phyloP scores from a whole-genome alignment of 2,113 vertebrate genomes.

The Brachionichthys hirsutus region DNA sequence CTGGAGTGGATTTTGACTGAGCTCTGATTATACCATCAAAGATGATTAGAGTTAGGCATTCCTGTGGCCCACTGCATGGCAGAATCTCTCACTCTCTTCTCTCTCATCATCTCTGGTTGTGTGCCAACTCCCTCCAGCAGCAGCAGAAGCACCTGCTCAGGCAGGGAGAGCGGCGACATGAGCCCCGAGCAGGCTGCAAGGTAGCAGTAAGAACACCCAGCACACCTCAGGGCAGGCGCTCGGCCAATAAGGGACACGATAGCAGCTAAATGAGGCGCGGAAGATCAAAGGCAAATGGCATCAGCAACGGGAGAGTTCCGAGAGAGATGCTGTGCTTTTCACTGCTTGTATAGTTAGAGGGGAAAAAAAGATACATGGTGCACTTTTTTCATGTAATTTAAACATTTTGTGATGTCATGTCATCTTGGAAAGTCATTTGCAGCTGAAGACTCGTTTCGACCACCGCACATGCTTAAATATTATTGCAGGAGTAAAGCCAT shows the following conservation, averaged over 20 bases:
- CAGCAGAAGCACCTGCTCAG: constrained; percentile 50
- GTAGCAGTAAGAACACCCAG: constrained; percentile 24
- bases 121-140: constrained; percentile 41
- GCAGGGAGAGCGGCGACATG: constrained; percentile 26
- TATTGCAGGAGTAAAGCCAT: too few species aligned
- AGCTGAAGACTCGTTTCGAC: too few species aligned
- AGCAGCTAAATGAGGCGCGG: too few species aligned
- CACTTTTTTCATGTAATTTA: too few species aligned
- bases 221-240: too few species aligned
- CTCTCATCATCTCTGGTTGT: constrained; percentile 29
- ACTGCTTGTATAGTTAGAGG: too few species aligned
- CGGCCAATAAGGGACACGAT: too few species aligned
- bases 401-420: too few species aligned
- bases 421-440: too few species aligned
- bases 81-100: constrained; percentile 50
- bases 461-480: too few species aligned
- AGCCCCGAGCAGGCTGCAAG: constrained; percentile 19
- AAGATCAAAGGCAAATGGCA: not conserved
- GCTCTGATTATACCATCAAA: constrained; percentile 71
- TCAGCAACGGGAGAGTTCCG: not conserved
- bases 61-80: constrained; percentile 57
- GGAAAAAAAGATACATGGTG: too few species aligned
- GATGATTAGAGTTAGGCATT: constrained; percentile 65
- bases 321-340: too few species aligned
- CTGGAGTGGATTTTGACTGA: constrained; percentile 62